These are phyloP conservation scores for Drosophila baimaii DNA, from an alignment of 1,140 invertebrate genomes.

Conservation along the genomic window DNA sequence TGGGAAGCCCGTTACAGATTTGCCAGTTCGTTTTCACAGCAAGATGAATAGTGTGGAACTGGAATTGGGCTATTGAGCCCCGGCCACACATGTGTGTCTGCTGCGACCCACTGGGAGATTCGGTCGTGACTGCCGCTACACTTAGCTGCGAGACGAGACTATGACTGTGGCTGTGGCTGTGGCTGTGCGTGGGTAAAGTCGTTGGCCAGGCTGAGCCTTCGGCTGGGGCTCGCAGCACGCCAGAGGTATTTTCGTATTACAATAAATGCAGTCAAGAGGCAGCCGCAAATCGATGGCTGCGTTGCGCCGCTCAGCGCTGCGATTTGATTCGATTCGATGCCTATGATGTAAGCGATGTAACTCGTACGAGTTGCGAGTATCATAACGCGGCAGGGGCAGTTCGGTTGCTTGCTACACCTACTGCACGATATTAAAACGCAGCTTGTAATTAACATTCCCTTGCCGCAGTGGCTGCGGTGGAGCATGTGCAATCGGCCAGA, in stretches of 20 bases:
- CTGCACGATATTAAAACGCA: conserved; percentile 52
- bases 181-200: conserved; percentile 45
- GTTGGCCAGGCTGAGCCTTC: conserved; percentile 20
- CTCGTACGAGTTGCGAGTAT: conserved; percentile 10
- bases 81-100: conserved; percentile 10
- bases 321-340: conserved; percentile 22
- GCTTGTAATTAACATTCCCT: conserved; percentile 54
- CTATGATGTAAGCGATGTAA: conserved; percentile 36
- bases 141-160: conserved; percentile 15
- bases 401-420: conserved; percentile 21
- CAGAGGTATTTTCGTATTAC: conserved; percentile 19
- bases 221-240: conserved; percentile 3
- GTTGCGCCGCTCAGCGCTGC: background rate
- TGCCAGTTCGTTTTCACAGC: conserved; percentile 10
- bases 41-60: conserved; percentile 37
- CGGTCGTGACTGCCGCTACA: conserved; percentile 42
- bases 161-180: conserved; percentile 1
- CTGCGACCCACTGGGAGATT: conserved; percentile 35
- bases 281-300: conserved; percentile 38
- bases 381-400: conserved; percentile 16
- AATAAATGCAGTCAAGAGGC: conserved; percentile 21
- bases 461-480: conserved; percentile 5
- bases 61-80: conserved; percentile 42
- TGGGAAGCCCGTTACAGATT: conserved; percentile 21
- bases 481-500: conserved; percentile 17